A percentile compares a stretch with the other conserved stretches of the same genome.
Evolutionary conservation across 2,888 invertebrate species (phyloP).

Genomic region (Xiphydria camelus): DNA sequence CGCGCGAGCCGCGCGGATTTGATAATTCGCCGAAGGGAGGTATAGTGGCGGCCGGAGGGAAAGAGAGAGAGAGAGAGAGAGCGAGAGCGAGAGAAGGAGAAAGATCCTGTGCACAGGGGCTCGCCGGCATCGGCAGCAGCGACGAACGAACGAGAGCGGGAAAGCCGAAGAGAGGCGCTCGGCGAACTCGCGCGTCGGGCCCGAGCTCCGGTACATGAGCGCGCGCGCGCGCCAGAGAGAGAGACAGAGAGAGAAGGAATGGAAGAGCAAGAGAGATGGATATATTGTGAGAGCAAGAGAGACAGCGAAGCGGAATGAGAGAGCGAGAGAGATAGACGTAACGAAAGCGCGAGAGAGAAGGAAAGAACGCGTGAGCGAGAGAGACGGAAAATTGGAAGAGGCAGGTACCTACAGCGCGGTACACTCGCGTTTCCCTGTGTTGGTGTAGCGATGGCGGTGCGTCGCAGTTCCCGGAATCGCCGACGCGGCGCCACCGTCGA

Average conservation of each 20-base stretch:
- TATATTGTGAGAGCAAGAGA: slow-evolving; percentile 5
- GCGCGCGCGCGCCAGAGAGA: too few relatives aligned
- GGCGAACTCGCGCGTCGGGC: background rate
- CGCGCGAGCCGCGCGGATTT: too few relatives aligned
- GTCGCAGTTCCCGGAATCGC: slow-evolving; percentile 31
- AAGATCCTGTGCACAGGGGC: too few relatives aligned
- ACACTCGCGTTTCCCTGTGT: slow-evolving; percentile 42
- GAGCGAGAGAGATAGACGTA: slow-evolving; percentile 4
- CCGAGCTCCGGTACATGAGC: slow-evolving; percentile 6
- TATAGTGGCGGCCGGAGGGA: background rate
- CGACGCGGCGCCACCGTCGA: slow-evolving; percentile 36
- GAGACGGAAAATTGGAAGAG: too few relatives aligned
- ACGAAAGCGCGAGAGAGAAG: slow-evolving; percentile 14
- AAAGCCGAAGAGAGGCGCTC: background rate
- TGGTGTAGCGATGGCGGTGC: slow-evolving; percentile 57
- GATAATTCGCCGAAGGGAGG: too few relatives aligned
- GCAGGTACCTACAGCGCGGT: slow-evolving; percentile 20
- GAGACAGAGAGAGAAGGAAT: slow-evolving; percentile 20
- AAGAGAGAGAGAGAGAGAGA: slow-evolving; percentile 8
- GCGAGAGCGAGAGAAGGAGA: background rate
- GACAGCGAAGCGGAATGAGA: background rate
- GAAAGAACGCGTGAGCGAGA: slow-evolving; percentile 8
- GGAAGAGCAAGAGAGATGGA: slow-evolving; percentile 10
- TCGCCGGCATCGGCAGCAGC: background rate
- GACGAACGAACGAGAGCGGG: background rate